Base-by-base conservation (phyloP, 2,797 vertebrate genomes). In the Hybognathus amarus region DNA sequence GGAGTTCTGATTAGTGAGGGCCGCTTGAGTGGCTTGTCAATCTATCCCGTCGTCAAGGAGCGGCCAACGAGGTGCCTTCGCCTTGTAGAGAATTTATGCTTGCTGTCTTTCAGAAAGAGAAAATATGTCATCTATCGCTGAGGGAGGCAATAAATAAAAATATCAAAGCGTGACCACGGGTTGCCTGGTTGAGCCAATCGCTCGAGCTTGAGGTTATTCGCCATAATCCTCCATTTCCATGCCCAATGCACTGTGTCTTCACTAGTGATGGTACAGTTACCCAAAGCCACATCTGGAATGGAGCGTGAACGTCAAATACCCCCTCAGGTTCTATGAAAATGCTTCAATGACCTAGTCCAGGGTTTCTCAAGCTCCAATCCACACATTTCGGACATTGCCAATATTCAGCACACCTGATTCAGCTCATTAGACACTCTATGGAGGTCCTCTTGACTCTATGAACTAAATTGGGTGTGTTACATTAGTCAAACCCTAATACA, bases 11-110 rank as follows among this genome's bases (percentile, higher is more conserved):
- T 85, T 81, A 83, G 84, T 50, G 45, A 54, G 56, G 82, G 38
- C 47, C 87, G 75, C 83, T 82, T 86, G 84, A 89, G 74, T 76
- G 38, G 27, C 68, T 82, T 89, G 87, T 89, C 90, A 88, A 61
- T 87, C 85, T 73, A 70, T 67, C 27, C 24, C 12, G 66, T 75
- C 40, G 12, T 36, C 61, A 15, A 71, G 81, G 83, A 88, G 80
- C 33, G 47, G 79, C 63, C 27, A 66, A 82, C 50, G 56, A 88
- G 70, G 85, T 82, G 77, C 85, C 76, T 81, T 87, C 59, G 20
- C 70, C 42, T 42, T 36, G 63, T 36, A 30, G 61, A 79, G 45
- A 86, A 84, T 75, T 56, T 79, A 83, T 82, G 74, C 78, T 56
- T n/a, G 42, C 77, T 78, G 63, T 36, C 77, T 77, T 82, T 77